phyloP scores from a whole-genome alignment of 2,113 vertebrate genomes.

The Phrynosoma platyrhinos region DNA sequence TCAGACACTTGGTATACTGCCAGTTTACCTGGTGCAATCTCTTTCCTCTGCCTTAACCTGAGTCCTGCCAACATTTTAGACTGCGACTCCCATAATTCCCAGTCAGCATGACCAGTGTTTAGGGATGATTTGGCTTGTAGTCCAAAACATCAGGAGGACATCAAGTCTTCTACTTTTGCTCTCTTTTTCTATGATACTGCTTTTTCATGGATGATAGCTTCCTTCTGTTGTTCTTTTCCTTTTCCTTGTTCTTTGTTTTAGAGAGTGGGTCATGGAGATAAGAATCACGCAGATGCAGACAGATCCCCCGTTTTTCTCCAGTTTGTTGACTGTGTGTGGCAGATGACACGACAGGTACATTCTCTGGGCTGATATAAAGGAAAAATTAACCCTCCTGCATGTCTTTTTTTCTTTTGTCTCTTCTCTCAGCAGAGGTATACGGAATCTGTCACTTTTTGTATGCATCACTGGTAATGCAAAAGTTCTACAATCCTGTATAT shows the following conservation, averaged over 20 bases:
- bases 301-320: conserved; percentile 96
- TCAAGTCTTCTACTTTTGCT: neutral
- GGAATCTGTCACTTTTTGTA: too few relatives aligned
- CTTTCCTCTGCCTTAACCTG: too few relatives aligned
- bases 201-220: neutral
- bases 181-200: neutral
- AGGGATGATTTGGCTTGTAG: neutral
- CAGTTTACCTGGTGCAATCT: too few relatives aligned
- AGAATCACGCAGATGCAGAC: conserved; percentile 95
- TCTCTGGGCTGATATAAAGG: neutral
- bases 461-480: too few relatives aligned
- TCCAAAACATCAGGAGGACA: neutral
- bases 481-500: neutral
- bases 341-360: conserved; percentile 95
- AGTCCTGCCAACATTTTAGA: neutral
- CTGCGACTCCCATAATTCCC: neutral
- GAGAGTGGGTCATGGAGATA: conserved; percentile 96
- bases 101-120: neutral
- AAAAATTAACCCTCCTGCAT: too few relatives aligned
- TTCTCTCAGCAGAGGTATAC: neutral
- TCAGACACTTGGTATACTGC: too few relatives aligned
- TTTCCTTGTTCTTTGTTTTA: conserved; percentile 61
- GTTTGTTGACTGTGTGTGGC: conserved; percentile 98
- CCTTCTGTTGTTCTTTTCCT: neutral
- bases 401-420: neutral